Conservation (phyloP, 2,797 vertebrate genomes). For the Mergus octosetaceus region DNA sequence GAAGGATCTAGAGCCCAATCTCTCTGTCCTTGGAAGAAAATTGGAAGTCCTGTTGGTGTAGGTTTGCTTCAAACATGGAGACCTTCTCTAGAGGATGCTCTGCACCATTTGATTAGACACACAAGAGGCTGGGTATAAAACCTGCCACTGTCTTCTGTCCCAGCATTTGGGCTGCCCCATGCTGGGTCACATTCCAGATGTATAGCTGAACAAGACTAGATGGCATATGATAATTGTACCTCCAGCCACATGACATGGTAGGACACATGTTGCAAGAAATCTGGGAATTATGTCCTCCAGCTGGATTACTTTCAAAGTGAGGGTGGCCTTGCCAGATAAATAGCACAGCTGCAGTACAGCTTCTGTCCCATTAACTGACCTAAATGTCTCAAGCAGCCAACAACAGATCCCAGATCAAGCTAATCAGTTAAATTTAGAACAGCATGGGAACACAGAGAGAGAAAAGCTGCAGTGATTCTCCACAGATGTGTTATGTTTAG, state of each 20-base stretch:
- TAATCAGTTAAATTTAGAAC: neutral
- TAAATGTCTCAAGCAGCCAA: neutral
- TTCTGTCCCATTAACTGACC: slow-evolving; percentile 5
- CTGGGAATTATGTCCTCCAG: neutral
- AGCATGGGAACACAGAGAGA: neutral
- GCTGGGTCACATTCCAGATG: neutral
- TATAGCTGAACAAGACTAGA: neutral
- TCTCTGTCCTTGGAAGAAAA: neutral
- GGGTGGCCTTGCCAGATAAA: neutral
- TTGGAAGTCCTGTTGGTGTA: neutral
- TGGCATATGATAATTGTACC: accelerated
- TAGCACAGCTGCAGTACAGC: neutral
- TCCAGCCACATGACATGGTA: neutral
- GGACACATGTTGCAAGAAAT: neutral
- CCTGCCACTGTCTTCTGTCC: accelerated
- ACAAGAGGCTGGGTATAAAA: neutral
- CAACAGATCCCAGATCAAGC: neutral
- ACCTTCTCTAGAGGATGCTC: neutral
- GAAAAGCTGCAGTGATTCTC: neutral
- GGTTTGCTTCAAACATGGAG: neutral
- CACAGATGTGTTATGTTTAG: neutral
- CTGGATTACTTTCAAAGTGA: neutral
- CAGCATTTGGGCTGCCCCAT: neutral
- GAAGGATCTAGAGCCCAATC: neutral
- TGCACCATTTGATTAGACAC: neutral